Conservation (phyloP, 2,113 vertebrate species). For the Gallinago media region DNA sequence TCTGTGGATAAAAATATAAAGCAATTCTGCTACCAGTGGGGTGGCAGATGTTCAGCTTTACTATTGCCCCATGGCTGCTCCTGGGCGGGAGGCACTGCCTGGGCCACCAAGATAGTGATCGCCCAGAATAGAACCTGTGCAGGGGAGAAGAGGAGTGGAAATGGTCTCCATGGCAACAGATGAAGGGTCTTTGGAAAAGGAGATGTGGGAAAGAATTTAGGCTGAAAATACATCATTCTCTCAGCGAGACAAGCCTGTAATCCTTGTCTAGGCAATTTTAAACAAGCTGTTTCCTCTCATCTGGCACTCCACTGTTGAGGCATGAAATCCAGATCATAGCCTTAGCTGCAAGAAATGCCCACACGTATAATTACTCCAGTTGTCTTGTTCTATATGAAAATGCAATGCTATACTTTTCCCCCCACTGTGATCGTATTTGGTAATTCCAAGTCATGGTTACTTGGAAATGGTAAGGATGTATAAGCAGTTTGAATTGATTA, state of each 20-base stretch:
- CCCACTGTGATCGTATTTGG: background rate
- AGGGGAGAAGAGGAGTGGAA: background rate
- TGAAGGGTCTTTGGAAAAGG: constrained; percentile 4
- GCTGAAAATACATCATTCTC: constrained; percentile 32
- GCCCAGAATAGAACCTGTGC: background rate
- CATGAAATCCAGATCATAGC: background rate
- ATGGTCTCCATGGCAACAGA: constrained; percentile 66
- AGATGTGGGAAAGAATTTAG: background rate
- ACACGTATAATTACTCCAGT: background rate
- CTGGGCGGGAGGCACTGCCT: background rate
- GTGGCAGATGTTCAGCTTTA: background rate
- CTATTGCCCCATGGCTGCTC: background rate
- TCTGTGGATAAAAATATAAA: background rate
- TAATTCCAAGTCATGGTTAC: background rate
- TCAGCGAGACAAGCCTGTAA: constrained; percentile 9
- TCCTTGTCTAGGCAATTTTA: constrained; percentile 34
- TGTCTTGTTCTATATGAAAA: constrained; percentile 3
- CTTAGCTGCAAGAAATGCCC: background rate
- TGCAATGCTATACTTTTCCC: background rate
- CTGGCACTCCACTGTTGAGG: background rate
- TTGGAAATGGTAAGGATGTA: background rate
- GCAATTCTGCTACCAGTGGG: background rate
- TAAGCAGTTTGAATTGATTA: background rate
- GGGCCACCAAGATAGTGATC: background rate
- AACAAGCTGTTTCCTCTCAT: constrained; percentile 48